Evolutionary conservation across 1,140 invertebrate species (phyloP).

Genomic region (Muscidifurax raptorellus): DNA sequence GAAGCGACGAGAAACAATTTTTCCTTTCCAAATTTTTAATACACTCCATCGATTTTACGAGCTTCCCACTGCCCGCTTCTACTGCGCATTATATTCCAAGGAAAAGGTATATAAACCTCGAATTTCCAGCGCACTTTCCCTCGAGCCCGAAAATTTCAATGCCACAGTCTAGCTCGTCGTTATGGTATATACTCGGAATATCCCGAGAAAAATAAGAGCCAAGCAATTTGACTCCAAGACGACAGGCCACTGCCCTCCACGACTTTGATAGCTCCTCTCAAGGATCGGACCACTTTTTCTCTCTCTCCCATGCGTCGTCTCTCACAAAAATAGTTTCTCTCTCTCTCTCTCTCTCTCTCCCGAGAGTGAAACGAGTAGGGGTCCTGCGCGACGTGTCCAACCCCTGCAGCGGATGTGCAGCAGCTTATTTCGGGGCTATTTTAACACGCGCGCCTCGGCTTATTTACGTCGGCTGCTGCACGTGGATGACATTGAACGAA

Average conservation of each 20-base stretch:
- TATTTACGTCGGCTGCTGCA: constrained; percentile 33
- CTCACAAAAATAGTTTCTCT: constrained; percentile 63
- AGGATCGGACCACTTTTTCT: constrained; percentile 10
- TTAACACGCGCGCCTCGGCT: constrained; percentile 47
- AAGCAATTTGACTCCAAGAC: neutral
- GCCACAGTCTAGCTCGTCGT: no score
- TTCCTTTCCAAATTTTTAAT: no score
- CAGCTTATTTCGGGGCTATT: constrained; percentile 57
- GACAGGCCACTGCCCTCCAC: constrained; percentile 41
- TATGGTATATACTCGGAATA: neutral
- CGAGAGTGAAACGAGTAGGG: constrained; percentile 38
- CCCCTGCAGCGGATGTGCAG: constrained; percentile 60
- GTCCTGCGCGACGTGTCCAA: constrained; percentile 48
- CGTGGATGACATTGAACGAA: constrained; percentile 16
- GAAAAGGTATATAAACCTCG: neutral
- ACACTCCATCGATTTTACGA: neutral
- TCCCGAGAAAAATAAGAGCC: neutral
- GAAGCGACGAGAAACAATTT: neutral
- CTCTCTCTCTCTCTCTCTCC: constrained; percentile 6
- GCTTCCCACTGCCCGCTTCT: no score
- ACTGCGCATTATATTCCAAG: no score
- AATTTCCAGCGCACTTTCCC: no score
- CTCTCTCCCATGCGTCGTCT: neutral
- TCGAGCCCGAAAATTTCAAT: no score
- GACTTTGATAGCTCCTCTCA: neutral